Evolutionary conservation across 2,888 invertebrate species (phyloP), one percentile per base, ranked within the genome.

Genomic region (Tribolium freemani): DNA sequence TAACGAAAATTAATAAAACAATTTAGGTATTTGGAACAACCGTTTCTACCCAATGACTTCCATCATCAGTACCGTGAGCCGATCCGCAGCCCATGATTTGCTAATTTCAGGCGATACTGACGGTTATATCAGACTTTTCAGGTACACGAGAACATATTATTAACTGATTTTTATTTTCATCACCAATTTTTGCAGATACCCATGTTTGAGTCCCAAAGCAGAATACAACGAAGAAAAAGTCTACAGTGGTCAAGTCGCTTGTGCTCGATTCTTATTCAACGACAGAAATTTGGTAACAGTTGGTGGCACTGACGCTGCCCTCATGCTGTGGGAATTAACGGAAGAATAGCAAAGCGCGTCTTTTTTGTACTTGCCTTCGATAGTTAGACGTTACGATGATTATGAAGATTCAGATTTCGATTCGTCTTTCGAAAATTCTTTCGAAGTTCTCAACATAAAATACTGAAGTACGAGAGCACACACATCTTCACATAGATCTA

Each of bases 241-340:
- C 0, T 96, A 96, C 88, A 94, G 95, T 44, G 94, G 94, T 30
- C 90, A 93, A 79, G 89, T 97, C 57, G 93, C 94, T 44, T 91
- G 92, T 72, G 92, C 93, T 0, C 90, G 94, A 50, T 97, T 97
- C 87, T 88, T 96, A 11, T 94, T 92, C 87, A 96, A 96, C 83
- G 96, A 96, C 86, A 91, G 94, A 66, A 94, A 93, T 82, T 88
- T 96, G 72, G 92, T 96, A 64, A 94, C 94, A 11, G 93, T 95
- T 6, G 96, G 97, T 2, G 96, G 96, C 31, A 91, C 92, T 76
- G 96, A 96, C 84, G 96, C 96, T 21, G 93, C 94, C 5, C 90
- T 97, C 45, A 95, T 97, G 94, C 90, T 96, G 76, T 97, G 96
- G 96, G 95, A 95, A 86, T 88, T 96, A 75, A 92, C 93, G 81